Base-by-base conservation (phyloP, 2,113 vertebrate species). In the Talpa occidentalis region DNA sequence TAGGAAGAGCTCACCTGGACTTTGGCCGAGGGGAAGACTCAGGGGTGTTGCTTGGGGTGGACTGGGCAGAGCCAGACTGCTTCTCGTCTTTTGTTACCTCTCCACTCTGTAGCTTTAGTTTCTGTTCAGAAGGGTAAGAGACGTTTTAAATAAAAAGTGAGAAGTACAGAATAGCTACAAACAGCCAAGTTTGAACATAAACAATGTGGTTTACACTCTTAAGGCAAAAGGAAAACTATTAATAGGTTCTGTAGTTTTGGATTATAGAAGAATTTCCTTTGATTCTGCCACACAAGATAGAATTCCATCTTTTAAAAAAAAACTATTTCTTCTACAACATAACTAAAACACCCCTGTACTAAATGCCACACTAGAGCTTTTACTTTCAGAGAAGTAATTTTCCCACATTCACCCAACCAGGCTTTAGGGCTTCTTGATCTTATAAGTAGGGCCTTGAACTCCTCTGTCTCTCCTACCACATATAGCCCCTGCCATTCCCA, bases 71-170 rank as follows among this genome's bases (percentile, higher is more conserved):
- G 90, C 98, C 96, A 37, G 98, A 97, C 97, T 99, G 99, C 97
- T 97, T 99, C 94, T 99, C 99, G 88, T 99, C 99, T 97, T 98
- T 99, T 64, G 97, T 47, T 28, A 49, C 93, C 92, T 99, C 99
- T 97, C 98, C 98, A 67, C 98, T 99, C 97, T 99, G 99, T 96
- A 99, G 98, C 97, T 99, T 99, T 97, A 99, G 97, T 97, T 99
- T 99, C 99, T 99, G 97, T 81, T 59, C 80, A 90, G 28, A 95
- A 4, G 79, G 47, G 81, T 92, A 66, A 32, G 94, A 56, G 14
- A 47, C 16, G 80, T 92, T 54, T 76, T 66, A 5, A 5, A 52
- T 52, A 16, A 52, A 84, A 52, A 80, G 56, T 32, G 24, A 80
- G 15, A 52, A 49, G 85, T 62, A 42, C 4, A 64, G 47, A 66